phyloP scores from a whole-genome alignment of 2,888 invertebrate genomes.

The Andrena flavipes region DNA sequence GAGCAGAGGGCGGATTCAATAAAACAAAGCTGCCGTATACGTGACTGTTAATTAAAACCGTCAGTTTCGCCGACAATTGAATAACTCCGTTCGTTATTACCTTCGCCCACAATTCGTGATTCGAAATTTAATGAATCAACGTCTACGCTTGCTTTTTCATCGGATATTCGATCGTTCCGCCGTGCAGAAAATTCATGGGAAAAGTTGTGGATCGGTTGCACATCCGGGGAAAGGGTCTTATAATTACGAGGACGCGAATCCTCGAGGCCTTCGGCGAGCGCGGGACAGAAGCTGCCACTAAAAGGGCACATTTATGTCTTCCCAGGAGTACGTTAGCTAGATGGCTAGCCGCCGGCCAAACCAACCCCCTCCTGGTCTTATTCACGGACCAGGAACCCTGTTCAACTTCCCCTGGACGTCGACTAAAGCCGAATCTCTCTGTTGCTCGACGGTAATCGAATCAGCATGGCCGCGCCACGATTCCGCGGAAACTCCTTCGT shows the following conservation, averaged over 20 bases:
- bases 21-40: not conserved
- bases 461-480: conserved; percentile 53
- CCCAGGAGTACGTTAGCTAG: conserved; percentile 71
- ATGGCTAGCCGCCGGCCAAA: conserved; percentile 73
- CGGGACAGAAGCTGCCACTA: conserved; percentile 71
- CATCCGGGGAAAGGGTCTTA: not conserved
- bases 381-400: conserved; percentile 53
- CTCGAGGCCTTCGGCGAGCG: conserved; percentile 47
- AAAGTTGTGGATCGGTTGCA: not conserved
- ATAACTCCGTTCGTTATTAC: conserved; percentile 14
- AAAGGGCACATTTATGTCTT: conserved; percentile 76
- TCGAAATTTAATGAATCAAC: conserved; percentile 22
- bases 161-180: conserved; percentile 3
- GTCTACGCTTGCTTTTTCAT: not conserved
- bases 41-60: conserved; percentile 23
- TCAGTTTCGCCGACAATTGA: conserved; percentile 14
- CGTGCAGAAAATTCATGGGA: not conserved
- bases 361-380: conserved; percentile 65
- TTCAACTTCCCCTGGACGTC: conserved; percentile 29
- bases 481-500: conserved; percentile 56
- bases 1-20: not conserved
- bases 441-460: conserved; percentile 53
- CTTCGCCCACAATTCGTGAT: not conserved
- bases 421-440: conserved; percentile 55
- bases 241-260: conserved; percentile 13